Evolutionary conservation across 2,113 vertebrate genomes (phyloP).

Genomic region (Grammomys dolichurus): DNA sequence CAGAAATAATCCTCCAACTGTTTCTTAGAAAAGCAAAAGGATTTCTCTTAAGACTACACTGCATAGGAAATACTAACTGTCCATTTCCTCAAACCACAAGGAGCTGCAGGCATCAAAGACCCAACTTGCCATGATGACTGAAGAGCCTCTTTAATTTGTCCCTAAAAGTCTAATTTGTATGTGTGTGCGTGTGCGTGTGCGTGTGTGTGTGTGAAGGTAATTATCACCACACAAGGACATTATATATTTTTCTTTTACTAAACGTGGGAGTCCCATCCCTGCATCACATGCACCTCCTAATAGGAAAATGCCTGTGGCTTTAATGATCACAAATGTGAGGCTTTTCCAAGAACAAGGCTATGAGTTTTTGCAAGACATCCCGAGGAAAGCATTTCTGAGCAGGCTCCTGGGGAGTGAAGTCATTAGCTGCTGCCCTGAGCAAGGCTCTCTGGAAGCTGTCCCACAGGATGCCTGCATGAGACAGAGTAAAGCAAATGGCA

Average conservation of each 20-base stretch:
- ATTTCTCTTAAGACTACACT: background rate
- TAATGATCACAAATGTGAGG: slow-evolving; percentile 58
- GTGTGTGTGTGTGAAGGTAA: slow-evolving; percentile 36
- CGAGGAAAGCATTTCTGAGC: slow-evolving; percentile 18
- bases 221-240: background rate
- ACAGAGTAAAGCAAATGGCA: background rate
- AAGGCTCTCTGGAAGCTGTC: slow-evolving; percentile 53
- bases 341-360: slow-evolving; percentile 4
- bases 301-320: background rate
- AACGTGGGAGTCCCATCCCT: background rate
- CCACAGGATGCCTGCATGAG: background rate
- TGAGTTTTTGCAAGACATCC: slow-evolving; percentile 27
- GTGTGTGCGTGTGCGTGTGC: background rate
- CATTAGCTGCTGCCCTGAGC: slow-evolving; percentile 36
- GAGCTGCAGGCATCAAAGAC: background rate
- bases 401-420: background rate
- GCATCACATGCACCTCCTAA: background rate
- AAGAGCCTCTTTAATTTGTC: slow-evolving; percentile 38
- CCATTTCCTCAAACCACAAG: background rate
- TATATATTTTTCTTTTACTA: slow-evolving; percentile 1
- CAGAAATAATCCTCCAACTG: background rate
- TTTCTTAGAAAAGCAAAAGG: background rate
- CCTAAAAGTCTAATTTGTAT: slow-evolving; percentile 35
- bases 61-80: background rate
- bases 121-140: background rate